A percentile compares a stretch with the other conserved stretches of the same genome.
These are phyloP conservation scores for Drosophila crucigera DNA, from an alignment of 2,888 invertebrate genomes.

Conservation along the genomic window DNA sequence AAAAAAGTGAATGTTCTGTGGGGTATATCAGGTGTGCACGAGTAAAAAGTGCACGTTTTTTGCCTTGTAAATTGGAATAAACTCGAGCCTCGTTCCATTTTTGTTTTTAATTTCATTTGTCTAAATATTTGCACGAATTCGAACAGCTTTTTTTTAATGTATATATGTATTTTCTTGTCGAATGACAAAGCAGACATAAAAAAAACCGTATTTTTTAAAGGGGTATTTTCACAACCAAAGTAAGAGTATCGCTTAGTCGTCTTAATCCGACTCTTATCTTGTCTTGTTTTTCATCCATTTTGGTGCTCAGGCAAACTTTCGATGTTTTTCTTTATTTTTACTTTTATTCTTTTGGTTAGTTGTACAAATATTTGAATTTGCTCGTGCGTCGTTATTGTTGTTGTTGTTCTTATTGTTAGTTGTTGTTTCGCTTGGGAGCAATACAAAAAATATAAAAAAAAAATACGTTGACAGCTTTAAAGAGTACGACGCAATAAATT, in stretches of 20 bases:
- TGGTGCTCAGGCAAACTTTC: slow-evolving; percentile 21
- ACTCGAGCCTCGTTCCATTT: not conserved
- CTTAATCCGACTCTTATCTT: not conserved
- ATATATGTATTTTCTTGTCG: not conserved
- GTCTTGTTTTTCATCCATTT: slow-evolving; percentile 21
- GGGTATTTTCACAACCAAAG: not conserved
- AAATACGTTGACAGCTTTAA: slow-evolving; percentile 5
- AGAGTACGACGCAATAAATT: slow-evolving; percentile 59
- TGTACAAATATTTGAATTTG: slow-evolving; percentile 43
- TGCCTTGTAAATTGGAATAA: not conserved
- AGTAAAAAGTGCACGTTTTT: not conserved
- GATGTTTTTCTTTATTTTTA: slow-evolving; percentile 19
- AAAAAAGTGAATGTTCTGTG: not conserved
- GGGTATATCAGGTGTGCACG: not conserved
- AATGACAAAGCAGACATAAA: not conserved
- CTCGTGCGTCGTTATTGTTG: slow-evolving; percentile 2
- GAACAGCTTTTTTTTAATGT: not conserved
- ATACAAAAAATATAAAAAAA: not conserved
- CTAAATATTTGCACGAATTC: slow-evolving; percentile 33
- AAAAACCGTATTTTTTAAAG: not conserved
- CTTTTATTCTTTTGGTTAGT: slow-evolving; percentile 13
- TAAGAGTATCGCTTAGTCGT: slow-evolving; percentile 1
- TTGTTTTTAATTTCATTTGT: not conserved
- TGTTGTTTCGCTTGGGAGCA: slow-evolving; percentile 10
- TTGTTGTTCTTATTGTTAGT: not conserved